Conservation (phyloP, 2,797 vertebrate genomes). For the Ctenopoma kingsleyae region DNA sequence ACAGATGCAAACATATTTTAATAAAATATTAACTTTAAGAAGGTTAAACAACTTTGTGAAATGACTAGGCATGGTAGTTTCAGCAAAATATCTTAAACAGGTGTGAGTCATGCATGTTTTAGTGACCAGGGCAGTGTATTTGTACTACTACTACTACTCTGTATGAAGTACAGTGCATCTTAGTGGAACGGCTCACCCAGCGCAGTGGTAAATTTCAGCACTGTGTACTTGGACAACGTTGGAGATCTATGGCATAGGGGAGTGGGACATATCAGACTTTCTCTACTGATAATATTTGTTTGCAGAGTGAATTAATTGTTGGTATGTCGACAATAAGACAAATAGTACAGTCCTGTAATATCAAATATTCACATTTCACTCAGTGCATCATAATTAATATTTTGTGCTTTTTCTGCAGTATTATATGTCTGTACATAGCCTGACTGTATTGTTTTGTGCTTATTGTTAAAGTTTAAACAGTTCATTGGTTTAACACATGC, state of each 20-base stretch:
- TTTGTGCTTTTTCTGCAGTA: slow-evolving; percentile 19
- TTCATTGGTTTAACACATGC: not conserved
- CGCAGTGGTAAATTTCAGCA: not conserved
- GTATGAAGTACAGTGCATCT: not conserved
- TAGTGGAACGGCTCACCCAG: not conserved
- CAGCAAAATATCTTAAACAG: not conserved
- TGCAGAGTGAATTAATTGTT: not conserved
- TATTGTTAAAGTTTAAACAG: not conserved
- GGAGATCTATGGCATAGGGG: not conserved
- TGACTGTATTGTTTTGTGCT: slow-evolving; percentile 18
- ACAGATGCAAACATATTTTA: no score
- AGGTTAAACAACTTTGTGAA: not conserved
- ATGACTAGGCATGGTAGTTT: not conserved
- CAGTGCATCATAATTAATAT: not conserved
- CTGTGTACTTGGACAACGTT: not conserved
- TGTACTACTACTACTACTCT: not conserved
- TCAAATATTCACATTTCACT: slow-evolving; percentile 3
- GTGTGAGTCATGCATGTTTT: not conserved
- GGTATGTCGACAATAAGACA: not conserved
- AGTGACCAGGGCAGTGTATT: not conserved
- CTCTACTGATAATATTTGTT: not conserved
- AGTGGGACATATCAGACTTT: not conserved
- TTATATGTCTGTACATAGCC: slow-evolving; percentile 20
- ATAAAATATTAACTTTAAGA: no score
- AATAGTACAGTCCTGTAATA: not conserved